A percentile compares a stretch with the other conserved stretches of the same genome.
Evolutionary conservation across 2,888 invertebrate genomes (phyloP).

Genomic region (Cylloceria caligata): DNA sequence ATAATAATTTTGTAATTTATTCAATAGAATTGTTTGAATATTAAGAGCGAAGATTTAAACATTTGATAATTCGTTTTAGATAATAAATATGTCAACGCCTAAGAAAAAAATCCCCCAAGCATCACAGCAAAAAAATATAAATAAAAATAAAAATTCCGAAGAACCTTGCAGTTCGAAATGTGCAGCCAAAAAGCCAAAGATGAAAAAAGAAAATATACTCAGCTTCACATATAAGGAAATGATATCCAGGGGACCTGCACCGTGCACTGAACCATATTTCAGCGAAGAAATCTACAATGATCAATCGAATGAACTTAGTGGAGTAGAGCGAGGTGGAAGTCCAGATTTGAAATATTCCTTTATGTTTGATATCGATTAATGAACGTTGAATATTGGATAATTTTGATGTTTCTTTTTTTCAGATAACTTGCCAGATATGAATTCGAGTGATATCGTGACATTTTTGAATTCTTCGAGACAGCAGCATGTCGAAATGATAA

Average conservation of each 20-base stretch:
- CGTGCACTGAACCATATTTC: conserved; percentile 61
- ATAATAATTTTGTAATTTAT: no score
- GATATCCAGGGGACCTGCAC: conserved; percentile 64
- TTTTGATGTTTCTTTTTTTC: neutral
- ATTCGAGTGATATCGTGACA: conserved; percentile 55
- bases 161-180: conserved; percentile 44
- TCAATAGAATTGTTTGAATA: no score
- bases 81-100: neutral
- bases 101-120: neutral
- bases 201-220: conserved; percentile 27
- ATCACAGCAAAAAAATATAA: neutral
- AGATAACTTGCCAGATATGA: conserved; percentile 44
- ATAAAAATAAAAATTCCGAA: neutral
- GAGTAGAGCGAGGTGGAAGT: conserved; percentile 1
- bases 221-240: conserved; percentile 71
- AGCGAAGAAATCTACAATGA: conserved; percentile 55
- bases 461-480: conserved; percentile 65
- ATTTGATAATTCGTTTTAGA: no score
- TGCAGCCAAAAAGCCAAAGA: neutral
- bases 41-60: no score
- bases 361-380: neutral
- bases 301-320: neutral
- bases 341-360: neutral
- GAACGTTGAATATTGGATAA: neutral
- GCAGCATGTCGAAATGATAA: conserved; percentile 67